These are phyloP conservation scores for Manis pentadactyla DNA, from an alignment of 2,797 vertebrate species.

Conservation along the genomic window DNA sequence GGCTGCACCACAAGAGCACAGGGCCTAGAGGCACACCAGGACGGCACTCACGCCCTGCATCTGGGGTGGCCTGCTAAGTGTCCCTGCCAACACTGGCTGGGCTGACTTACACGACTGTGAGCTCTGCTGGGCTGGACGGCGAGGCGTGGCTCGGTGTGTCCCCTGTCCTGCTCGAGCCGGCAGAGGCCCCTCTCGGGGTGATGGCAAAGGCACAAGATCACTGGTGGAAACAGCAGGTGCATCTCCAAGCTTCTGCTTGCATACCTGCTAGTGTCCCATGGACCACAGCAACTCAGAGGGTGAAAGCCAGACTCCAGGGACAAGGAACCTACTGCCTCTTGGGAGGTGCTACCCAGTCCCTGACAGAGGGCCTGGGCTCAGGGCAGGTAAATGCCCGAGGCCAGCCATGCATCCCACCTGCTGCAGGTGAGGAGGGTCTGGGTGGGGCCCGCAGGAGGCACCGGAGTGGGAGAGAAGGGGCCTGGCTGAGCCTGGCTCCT, in stretches of 20 bases:
- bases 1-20: neutral
- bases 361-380: neutral
- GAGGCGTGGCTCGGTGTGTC: fast-evolving
- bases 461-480: neutral
- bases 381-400: neutral
- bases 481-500: neutral
- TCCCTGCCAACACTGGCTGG: neutral
- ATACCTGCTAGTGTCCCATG: neutral
- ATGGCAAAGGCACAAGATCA: neutral
- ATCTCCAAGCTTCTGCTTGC: neutral
- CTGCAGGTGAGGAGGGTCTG: neutral
- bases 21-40: fast-evolving
- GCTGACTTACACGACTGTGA: neutral
- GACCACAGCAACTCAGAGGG: neutral
- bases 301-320: neutral
- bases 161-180: neutral
- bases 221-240: no score
- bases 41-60: fast-evolving
- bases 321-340: neutral
- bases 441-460: neutral
- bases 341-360: neutral
- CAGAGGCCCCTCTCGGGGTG: neutral
- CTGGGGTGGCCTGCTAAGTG: neutral
- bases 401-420: neutral
- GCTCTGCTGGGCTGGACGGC: neutral